These are phyloP conservation scores for Eretmochelys imbricata DNA, from an alignment of 2,113 vertebrate genomes.

Conservation along the genomic window DNA sequence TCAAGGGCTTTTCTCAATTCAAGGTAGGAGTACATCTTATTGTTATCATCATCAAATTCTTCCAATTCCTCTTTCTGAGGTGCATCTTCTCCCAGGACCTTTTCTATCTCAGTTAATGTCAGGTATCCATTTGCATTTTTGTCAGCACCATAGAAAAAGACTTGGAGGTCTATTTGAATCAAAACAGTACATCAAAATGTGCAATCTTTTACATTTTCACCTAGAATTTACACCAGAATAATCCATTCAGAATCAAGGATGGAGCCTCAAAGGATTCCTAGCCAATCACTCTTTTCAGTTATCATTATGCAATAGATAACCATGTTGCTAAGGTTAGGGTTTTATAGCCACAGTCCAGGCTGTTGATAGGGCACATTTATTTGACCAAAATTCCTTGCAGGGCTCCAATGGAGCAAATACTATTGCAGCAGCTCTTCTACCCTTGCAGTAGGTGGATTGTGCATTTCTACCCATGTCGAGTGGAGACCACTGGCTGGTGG, in stretches of 20 bases:
- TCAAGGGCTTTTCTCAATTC: constrained; percentile 13
- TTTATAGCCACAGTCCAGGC: not conserved
- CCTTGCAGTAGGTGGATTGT: not conserved
- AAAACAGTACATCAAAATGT: not conserved
- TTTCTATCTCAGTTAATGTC: constrained; percentile 18
- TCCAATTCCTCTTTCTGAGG: not conserved
- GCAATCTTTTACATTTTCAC: not conserved
- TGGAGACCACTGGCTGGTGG: not conserved
- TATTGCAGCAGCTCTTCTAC: not conserved
- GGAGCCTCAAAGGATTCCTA: too few species aligned
- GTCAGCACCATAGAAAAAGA: constrained; percentile 40
- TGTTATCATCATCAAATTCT: not conserved
- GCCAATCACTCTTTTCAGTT: not conserved
- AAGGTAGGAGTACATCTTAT: not conserved
- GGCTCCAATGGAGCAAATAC: not conserved
- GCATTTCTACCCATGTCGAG: not conserved
- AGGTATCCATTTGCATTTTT: constrained; percentile 24
- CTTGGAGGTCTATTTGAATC: constrained; percentile 24
- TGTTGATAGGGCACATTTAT: not conserved
- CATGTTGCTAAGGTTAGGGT: not conserved
- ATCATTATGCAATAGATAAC: not conserved
- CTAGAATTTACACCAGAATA: not conserved
- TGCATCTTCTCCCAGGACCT: constrained; percentile 18
- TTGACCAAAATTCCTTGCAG: not conserved
- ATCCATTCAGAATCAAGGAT: not conserved